Base-by-base conservation (phyloP, 2,113 vertebrate genomes). In the Synchiropus splendidus region DNA sequence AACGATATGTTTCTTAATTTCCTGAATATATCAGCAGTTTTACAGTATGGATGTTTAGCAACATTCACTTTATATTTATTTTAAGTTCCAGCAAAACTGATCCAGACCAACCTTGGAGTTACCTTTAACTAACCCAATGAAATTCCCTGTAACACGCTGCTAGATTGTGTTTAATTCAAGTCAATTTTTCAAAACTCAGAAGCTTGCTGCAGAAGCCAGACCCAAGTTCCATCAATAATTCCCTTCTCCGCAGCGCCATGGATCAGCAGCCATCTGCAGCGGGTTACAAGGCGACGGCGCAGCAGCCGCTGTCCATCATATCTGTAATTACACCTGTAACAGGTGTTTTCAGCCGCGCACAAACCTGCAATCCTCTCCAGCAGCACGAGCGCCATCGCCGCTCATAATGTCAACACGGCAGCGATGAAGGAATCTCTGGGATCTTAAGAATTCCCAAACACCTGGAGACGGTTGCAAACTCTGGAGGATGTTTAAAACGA, bases 261-360 rank as follows among this genome's bases (percentile, higher is more conserved):
- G 51, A 72, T 79, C 64, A 66, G 42, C 62, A 58, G 41, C 65
- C 78, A 81, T 58, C 73, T 77, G 67, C 57, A 67, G 54, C 47
- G 50, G 58, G 54, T 67, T 70, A 56, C 55, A 35, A 45, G 47
- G 39, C 9, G 30, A 61, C 63, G 59, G 58, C 51, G 45, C 46
- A 44, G 48, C 60, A 63, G 64, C 39, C 36, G 44, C 42, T 45
- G 59, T 51, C 49, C 45, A 38, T 71, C 58, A 60, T 33, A 56
- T 48, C 69, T 83, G 64, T 85, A 82, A 86, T 87, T 87, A 83
- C 18, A 16, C 46, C 46, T 12, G 41, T 27, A 80, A 77, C 85
- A 87, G 83, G 72, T 86, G 84, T 85, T 85, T 64, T 52, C 43
- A 36, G 3, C 39, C 16, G 6, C 61, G 52, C 41, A 40, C 33